Evolutionary conservation across 2,797 vertebrate genomes (phyloP), one percentile per base, ranked within the genome.

Genomic region (Gambelia wislizenii): DNA sequence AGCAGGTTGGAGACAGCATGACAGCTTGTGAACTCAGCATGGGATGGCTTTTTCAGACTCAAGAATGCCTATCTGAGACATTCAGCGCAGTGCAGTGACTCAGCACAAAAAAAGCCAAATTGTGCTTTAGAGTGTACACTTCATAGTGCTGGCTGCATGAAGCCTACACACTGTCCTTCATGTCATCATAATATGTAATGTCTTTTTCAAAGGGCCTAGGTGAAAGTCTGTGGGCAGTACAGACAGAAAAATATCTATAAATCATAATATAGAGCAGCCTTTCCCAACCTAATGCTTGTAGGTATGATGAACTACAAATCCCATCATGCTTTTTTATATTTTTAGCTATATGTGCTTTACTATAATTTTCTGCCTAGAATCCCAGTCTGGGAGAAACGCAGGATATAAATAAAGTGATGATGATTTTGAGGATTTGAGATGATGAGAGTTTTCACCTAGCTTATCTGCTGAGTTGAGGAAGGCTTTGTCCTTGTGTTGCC

Each of bases 1-100:
- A 44, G 27, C 74, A 67, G 27, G 39, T 83, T 27, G 79, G 64
- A 72, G 64, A 59, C 59, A 59, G 83, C 49, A 47, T 78, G 44
- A 61, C 52, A 84, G 76, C 36, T 42, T n/a, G 30, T 86, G 84
- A 88, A 79, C 74, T 59, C 79, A 78, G 72, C 74, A 61, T 79
- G 25, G 52, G 72, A 61, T 33, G 39, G 13, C 27, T 56, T 78
- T 59, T 54, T 52, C 70, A 87, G 16, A 22, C 79, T 78, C 84
- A 52, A 47, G 74, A 83, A 72, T 72, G 67, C 39, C 33, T 59
- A 39, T 83, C 72, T 86, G 64, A 59, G 61, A 77, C 6, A 78
- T 78, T 83, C 25, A 27, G 30, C 14, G 77, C 27, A 42, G 27
- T 59, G n/a, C 81, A 36, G 56, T 83, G 61, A 56, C 27, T 72